A percentile compares a stretch with the other conserved stretches of the same genome.
Conservation (phyloP, 2,797 vertebrate genomes). For the Dermochelys coriacea region DNA sequence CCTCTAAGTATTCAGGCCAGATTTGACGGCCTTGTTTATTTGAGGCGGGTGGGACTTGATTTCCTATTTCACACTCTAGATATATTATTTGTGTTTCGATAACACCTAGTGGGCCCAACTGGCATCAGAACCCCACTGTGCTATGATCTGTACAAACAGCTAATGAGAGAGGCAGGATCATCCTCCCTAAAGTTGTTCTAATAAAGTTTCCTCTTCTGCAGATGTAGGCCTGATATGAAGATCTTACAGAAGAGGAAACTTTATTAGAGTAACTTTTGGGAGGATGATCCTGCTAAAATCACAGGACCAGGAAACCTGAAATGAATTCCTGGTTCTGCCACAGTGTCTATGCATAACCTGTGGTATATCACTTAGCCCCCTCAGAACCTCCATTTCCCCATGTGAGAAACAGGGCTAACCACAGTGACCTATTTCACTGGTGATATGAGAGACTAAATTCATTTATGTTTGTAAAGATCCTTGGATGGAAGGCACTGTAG, state of each 20-base stretch:
- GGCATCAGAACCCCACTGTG: background rate
- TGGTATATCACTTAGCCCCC: background rate
- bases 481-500: background rate
- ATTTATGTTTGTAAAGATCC: background rate
- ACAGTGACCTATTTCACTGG: background rate
- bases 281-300: background rate
- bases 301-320: background rate
- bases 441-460: background rate
- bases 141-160: background rate
- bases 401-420: background rate
- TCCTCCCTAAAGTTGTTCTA: background rate
- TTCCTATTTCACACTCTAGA: background rate
- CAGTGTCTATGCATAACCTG: background rate
- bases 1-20: background rate
- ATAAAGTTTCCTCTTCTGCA: background rate
- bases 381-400: background rate
- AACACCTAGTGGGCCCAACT: background rate
- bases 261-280: background rate
- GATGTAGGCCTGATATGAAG: background rate
- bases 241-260: background rate
- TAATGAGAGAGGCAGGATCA: background rate
- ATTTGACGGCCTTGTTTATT: background rate
- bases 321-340: background rate
- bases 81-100: background rate
- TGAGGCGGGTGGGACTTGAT: background rate